Conservation (phyloP, 2,888 invertebrate species). For the Melanostoma mellinum region DNA sequence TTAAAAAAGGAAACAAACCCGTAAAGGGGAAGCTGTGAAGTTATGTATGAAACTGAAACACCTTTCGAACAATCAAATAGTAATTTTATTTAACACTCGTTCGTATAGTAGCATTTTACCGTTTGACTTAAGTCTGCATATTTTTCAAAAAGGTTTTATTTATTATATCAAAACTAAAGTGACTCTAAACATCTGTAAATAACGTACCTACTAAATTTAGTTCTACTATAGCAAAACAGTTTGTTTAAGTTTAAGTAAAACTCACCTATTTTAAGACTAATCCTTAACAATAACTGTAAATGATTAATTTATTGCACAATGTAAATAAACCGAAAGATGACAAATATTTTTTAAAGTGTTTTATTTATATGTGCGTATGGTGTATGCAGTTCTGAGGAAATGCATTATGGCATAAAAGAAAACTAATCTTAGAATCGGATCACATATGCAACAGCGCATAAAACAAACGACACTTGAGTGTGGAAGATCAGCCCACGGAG, state of each 20-base stretch:
- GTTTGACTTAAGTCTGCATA: too few relatives aligned
- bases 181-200: slow-evolving; percentile 15
- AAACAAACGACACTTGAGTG: slow-evolving; percentile 22
- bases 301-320: slow-evolving; percentile 55
- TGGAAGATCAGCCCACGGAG: slow-evolving; percentile 18
- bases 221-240: not conserved
- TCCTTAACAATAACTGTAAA: slow-evolving; percentile 21
- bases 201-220: slow-evolving; percentile 5
- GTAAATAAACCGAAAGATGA: slow-evolving; percentile 37
- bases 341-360: slow-evolving; percentile 32
- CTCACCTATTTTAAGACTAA: not conserved
- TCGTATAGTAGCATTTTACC: too few relatives aligned
- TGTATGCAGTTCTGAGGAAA: slow-evolving; percentile 10
- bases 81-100: too few relatives aligned
- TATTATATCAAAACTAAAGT: slow-evolving; percentile 1
- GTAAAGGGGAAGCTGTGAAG: slow-evolving; percentile 51
- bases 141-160: not conserved
- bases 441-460: slow-evolving; percentile 32
- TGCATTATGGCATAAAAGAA: slow-evolving; percentile 18
- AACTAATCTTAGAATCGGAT: slow-evolving; percentile 44
- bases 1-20: not conserved
- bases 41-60: slow-evolving; percentile 12
- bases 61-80: too few relatives aligned
- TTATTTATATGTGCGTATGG: not conserved
- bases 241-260: slow-evolving; percentile 22